Evolutionary conservation across 1,140 invertebrate species (phyloP).

Genomic region (Drosophila equinoxialis): DNA sequence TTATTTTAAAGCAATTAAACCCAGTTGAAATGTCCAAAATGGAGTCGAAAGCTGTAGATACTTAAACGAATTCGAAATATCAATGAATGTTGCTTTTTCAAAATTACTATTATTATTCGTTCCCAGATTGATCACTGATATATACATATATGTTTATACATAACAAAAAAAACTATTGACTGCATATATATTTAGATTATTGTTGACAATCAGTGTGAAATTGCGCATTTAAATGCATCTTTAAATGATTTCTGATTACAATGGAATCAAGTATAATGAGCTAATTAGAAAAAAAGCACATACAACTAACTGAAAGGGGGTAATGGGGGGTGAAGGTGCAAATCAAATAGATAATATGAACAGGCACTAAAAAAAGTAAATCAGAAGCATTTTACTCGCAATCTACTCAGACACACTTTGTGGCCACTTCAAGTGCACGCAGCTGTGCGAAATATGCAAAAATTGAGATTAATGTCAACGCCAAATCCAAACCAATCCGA

Average conservation of each 20-base stretch:
- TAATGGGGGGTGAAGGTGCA: not conserved
- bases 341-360: slow-evolving; percentile 20
- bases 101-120: no score
- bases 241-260: slow-evolving; percentile 42
- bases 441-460: slow-evolving; percentile 74
- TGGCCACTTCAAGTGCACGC: slow-evolving; percentile 48
- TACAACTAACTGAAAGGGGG: slow-evolving; percentile 32
- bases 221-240: slow-evolving; percentile 65
- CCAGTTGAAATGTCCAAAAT: no score
- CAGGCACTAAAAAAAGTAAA: slow-evolving; percentile 10
- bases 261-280: slow-evolving; percentile 62
- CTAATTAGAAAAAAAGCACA: slow-evolving; percentile 63
- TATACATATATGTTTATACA: no score
- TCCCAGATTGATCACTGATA: no score
- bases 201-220: slow-evolving; percentile 24
- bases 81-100: no score
- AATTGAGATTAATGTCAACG: slow-evolving; percentile 74
- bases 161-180: not conserved
- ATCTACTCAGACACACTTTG: slow-evolving; percentile 23
- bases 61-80: no score
- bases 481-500: slow-evolving; percentile 18
- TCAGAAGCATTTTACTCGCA: not conserved
- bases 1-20: no score
- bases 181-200: not conserved
- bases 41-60: no score